phyloP scores from a whole-genome alignment of 2,113 vertebrate species.

The Dasyornis broadbenti region DNA sequence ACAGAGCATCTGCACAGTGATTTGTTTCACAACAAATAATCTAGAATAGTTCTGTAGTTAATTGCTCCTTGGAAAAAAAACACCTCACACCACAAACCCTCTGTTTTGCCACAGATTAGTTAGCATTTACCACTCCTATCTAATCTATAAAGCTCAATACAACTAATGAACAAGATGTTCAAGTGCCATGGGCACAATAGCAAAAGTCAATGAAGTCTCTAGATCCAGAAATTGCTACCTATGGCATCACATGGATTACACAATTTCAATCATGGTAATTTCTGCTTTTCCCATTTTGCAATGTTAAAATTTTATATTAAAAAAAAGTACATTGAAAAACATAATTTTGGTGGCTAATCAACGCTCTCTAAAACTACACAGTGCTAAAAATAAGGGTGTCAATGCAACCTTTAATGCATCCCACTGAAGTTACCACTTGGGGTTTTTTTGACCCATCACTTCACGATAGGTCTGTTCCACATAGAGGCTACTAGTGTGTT shows the following conservation, averaged over 20 bases:
- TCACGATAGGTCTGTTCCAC: neutral
- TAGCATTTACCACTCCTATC: neutral
- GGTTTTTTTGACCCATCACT: rapidly evolving
- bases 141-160: neutral
- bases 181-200: neutral
- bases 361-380: neutral
- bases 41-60: neutral
- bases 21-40: neutral
- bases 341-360: neutral
- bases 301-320: neutral
- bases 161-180: neutral
- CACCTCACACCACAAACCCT: neutral
- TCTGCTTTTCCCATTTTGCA: neutral
- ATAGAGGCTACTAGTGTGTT: neutral
- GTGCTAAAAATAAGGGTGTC: neutral
- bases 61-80: neutral
- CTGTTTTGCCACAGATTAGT: neutral
- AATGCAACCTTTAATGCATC: neutral
- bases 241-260: neutral
- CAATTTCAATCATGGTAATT: neutral
- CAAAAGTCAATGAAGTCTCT: neutral
- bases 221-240: neutral
- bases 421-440: neutral
- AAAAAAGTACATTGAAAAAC: neutral
- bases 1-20: neutral